Base-by-base conservation (phyloP, 2,797 vertebrate species). In the Acanthornis magna region DNA sequence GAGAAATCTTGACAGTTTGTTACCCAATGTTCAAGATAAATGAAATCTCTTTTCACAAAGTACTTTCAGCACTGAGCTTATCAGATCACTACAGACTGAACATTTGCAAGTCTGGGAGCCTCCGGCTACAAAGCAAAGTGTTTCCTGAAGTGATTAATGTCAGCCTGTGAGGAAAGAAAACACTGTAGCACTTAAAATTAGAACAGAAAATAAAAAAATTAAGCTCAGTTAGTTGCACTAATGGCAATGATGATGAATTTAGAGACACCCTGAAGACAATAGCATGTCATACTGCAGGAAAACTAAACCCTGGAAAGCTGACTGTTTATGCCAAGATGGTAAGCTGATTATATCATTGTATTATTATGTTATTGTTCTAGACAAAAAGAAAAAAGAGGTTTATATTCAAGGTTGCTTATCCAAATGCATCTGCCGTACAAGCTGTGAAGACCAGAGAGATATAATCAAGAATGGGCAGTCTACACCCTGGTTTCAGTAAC, bases 91-190 rank as follows among this genome's bases (percentile, higher is more conserved):
- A 54, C 71, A 77, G 73, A 38, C 67, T 91, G 91, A 96, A 80
- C 29, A 30, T 73, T 94, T 95, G 48, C 78, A 93, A 96, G 90
- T 65, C 76, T 71, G 47, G 89, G 15, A 75, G 81, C 91, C 88
- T 81, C 67, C 0, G 2, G 93, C 80, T 95, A 89, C 50, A 74
- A 88, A 72, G 58, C 51, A 76, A 84, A 93, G 62, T 83, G 65
- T 95, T 97, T 97, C 89, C 94, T 90, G 55, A 87, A 89, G 89
- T 89, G 82, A 96, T 96, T 96, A 96, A 96, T 85, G 92, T 95
- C 87, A 91, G 40, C 55, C 68, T 13, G 10, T 93, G 36, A 86
- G 62, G 91, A 90, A 34, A 84, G 45, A 77, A 91, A 96, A 93
- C 74, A 88, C 26, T 78, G 82, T 55, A 81, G 29, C 40, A 42